These are phyloP conservation scores for Scarus forsteni DNA, from an alignment of 2,797 vertebrate species.

Conservation along the genomic window DNA sequence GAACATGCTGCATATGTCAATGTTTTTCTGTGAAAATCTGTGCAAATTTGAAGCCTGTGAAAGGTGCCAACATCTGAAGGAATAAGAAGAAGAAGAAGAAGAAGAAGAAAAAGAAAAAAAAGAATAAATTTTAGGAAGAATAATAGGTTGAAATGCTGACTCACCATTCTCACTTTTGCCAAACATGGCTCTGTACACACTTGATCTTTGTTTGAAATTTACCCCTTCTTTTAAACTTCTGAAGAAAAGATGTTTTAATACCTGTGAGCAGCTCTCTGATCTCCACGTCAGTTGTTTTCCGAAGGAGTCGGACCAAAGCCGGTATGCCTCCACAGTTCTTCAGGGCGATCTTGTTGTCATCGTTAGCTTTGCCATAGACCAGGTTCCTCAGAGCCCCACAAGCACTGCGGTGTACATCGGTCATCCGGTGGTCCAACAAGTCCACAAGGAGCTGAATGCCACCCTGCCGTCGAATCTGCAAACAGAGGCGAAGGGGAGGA, in stretches of 20 bases:
- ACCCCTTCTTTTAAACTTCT: too few relatives aligned
- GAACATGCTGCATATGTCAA: too few relatives aligned
- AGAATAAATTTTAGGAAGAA: too few relatives aligned
- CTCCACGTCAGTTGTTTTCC: slow-evolving; percentile 96
- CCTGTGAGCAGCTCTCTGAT: slow-evolving; percentile 98
- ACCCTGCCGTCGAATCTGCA: slow-evolving; percentile 95
- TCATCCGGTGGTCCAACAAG: slow-evolving; percentile 96
- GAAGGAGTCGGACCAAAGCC: slow-evolving; percentile 94
- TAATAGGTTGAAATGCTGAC: too few relatives aligned
- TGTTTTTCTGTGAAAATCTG: too few relatives aligned
- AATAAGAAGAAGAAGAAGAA: too few relatives aligned
- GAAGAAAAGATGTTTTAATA: slow-evolving; percentile 49
- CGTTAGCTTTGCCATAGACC: slow-evolving; percentile 97
- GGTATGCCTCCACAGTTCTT: slow-evolving; percentile 98
- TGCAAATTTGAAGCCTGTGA: too few relatives aligned
- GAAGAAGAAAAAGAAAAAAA: too few relatives aligned
- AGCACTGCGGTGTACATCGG: slow-evolving; percentile 97
- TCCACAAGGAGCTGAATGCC: slow-evolving; percentile 98
- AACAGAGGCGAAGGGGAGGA: neutral
- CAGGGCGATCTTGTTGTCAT: slow-evolving; percentile 98
- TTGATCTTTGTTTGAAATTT: too few relatives aligned
- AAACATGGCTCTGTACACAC: too few relatives aligned
- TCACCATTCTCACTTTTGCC: too few relatives aligned
- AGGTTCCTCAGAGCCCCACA: slow-evolving; percentile 96
- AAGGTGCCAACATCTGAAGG: too few relatives aligned